Evolutionary conservation across 2,888 invertebrate species (phyloP), one percentile per base, ranked within the genome.

Genomic region (Dryadula phaetusa): DNA sequence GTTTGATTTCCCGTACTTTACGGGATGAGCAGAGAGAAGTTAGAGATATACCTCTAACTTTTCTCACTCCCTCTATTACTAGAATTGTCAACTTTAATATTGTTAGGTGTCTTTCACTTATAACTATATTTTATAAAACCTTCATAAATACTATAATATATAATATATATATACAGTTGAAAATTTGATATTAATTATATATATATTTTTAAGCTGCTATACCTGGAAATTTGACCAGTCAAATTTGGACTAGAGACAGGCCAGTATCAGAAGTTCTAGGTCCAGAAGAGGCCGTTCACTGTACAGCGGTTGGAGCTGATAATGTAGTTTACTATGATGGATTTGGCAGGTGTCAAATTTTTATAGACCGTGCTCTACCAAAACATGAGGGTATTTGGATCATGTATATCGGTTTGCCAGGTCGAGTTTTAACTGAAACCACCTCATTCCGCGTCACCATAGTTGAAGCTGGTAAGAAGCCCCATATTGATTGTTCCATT

Each of bases 311-410:
- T 4, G 81, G 84, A 25, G 79, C 83, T 0, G 47, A 60, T 12
- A 78, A 77, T 0, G 60, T 72, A 18, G 72, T 71, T 0, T 72
- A 83, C 7, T 89, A 79, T 68, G 86, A 90, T 37, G 79, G 79
- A 46, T 90, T 90, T 63, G 88, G 90, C 2, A 79, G 72, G 63
- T 92, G 92, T 71, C 75, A 67, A 37, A 71, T 90, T 12, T 69
- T 64, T 0, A 20, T 91, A 14, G 78, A 81, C 3, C 80, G 81
- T 53, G 86, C 81, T 0, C 76, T 74, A 0, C n/a, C 22, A 0
- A 76, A 79, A 2, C 86, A 89, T 62, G 46, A 60, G 2, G 91
- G 91, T 0, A 14, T 32, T 0, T 92, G 91, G 91, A 81, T 10
- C 16, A 77, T 87, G 75, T 67, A 70, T 0, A 73, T 86, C 1